Base-by-base conservation (phyloP, 2,888 invertebrate genomes). In the Metacarcinus magister region DNA sequence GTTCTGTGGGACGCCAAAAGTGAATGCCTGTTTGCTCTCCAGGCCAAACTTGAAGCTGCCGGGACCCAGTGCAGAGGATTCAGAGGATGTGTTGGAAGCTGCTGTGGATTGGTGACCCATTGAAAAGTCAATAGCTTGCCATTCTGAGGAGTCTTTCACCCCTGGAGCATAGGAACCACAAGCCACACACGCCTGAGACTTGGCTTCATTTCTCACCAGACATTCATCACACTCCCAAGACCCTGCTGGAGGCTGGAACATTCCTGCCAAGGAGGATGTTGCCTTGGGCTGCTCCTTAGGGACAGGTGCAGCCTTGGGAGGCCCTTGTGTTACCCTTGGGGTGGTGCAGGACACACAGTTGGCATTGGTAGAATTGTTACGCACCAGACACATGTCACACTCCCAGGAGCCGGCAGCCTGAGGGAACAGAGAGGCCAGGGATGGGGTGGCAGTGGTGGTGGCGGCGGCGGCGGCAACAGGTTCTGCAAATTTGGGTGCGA, bases 191-290 rank as follows among this genome's bases (percentile, higher is more conserved):
- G 97, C 97, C 3, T 97, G 97, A 1, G 97, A 97, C n/a, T 97
- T 97, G 0, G 97, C 97, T 13, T 98, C 97, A 97, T 98, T 98
- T 87, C 98, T 97, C 23, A 98, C 97, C 97, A 98, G 98, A 97
- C 98, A 98, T 39, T 97, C 97, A 0, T 98, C 97, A 97, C 98
- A 98, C 97, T 98, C 98, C 98, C 98, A 98, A 39, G 98, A 98
- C 93, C 98, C 98, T 43, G 97, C 97, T 0, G 98, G 97, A 2
- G 98, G 98, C 97, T 98, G 98, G 97, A 98, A 98, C 97, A 97
- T 94, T 19, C 97, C 97, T 46, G 96, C 92, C 16, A 97, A 90
- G 48, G 96, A 93, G 23, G 60, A 43, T 13, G 94, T 28, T 44
- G 16, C 32, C 82, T 94, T 87, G 28, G 67, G 44, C 28, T n/a